These are phyloP conservation scores for Gallinago paraguaiae DNA, from an alignment of 2,113 vertebrate genomes.

Conservation along the genomic window DNA sequence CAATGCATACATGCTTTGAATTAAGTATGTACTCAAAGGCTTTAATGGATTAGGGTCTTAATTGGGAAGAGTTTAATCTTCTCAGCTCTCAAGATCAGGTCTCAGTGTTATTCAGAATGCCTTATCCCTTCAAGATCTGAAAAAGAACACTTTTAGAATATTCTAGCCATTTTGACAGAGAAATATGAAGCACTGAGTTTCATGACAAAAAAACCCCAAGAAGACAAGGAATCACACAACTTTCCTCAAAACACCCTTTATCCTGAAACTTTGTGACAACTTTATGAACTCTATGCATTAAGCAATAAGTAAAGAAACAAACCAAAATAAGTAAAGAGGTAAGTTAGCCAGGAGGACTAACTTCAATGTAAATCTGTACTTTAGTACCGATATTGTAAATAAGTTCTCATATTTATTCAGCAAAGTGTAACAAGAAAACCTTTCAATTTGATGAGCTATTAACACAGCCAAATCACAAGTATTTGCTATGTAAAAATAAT, in stretches of 20 bases:
- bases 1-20: constrained; percentile 19
- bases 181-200: not conserved
- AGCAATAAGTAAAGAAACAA: not conserved
- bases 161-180: not conserved
- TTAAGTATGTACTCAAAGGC: constrained; percentile 24
- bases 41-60: constrained; percentile 46
- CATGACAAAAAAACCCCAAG: fast-evolving
- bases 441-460: not conserved
- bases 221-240: not conserved
- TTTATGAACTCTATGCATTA: not conserved
- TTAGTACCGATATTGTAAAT: not conserved
- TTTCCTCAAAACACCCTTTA: not conserved
- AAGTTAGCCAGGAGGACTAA: not conserved
- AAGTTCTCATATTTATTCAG: not conserved
- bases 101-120: not conserved
- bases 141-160: not conserved
- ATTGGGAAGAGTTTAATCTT: constrained; percentile 44
- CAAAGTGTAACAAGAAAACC: not conserved
- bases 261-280: too few relatives aligned
- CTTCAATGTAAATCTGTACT: not conserved
- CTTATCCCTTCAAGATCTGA: not conserved
- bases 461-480: fast-evolving
- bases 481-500: not conserved
- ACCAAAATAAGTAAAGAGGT: not conserved
- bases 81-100: constrained; percentile 10